Evolutionary conservation across 2,888 invertebrate species (phyloP).

Genomic region (Tenthredo amoena): DNA sequence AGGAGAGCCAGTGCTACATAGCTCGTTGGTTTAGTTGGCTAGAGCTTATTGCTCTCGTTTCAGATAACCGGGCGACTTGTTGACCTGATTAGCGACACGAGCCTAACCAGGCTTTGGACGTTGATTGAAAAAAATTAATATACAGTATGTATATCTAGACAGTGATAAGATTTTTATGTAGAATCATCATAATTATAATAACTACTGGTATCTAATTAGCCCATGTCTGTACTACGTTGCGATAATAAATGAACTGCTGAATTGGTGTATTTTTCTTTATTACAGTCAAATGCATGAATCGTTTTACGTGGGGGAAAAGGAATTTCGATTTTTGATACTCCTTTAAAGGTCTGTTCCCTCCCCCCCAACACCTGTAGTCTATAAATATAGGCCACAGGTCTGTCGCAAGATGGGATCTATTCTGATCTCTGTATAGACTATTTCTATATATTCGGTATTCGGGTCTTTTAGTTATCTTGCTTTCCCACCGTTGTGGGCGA

Average conservation of each 20-base stretch:
- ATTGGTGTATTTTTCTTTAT: background rate
- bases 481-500: background rate
- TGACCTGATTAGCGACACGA: slow-evolving; percentile 19
- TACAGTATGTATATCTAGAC: background rate
- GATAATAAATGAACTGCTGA: background rate
- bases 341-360: background rate
- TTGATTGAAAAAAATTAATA: slow-evolving; percentile 12
- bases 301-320: background rate
- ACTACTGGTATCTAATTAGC: background rate
- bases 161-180: slow-evolving; percentile 1
- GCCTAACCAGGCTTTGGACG: slow-evolving; percentile 9
- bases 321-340: background rate
- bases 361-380: background rate
- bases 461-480: background rate
- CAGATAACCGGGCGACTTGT: slow-evolving; percentile 28
- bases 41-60: slow-evolving; percentile 32
- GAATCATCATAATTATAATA: background rate
- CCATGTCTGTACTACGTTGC: background rate
- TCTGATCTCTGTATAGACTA: background rate
- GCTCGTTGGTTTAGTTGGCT: slow-evolving; percentile 25
- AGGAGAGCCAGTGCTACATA: background rate
- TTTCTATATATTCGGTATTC: background rate
- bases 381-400: background rate
- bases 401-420: background rate
- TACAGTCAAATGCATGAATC: background rate